Evolutionary conservation across 1,140 invertebrate genomes (phyloP).

Genomic region (Megathymus violae): DNA sequence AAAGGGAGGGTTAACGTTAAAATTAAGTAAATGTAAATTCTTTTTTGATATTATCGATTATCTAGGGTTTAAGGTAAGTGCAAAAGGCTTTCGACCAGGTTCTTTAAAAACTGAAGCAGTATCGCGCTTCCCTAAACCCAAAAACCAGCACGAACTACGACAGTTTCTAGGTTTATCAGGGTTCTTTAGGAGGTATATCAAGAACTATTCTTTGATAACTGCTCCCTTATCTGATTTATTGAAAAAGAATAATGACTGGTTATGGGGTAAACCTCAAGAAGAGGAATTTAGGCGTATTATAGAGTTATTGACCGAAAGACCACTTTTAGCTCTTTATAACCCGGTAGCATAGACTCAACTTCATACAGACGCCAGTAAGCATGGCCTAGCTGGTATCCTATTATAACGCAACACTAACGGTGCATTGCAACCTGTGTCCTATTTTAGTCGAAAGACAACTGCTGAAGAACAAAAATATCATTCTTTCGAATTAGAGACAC

Average conservation of each 20-base stretch:
- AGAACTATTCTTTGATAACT: background rate
- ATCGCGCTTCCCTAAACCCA: background rate
- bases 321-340: conserved; percentile 13
- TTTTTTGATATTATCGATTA: conserved; percentile 1
- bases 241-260: conserved; percentile 1
- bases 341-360: background rate
- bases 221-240: background rate
- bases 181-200: conserved; percentile 12
- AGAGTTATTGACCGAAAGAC: background rate
- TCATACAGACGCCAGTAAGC: conserved; percentile 20
- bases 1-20: background rate
- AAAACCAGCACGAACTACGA: background rate
- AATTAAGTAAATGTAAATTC: background rate
- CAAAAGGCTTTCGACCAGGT: background rate
- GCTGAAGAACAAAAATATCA: conserved; percentile 24
- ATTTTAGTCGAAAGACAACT: conserved; percentile 34
- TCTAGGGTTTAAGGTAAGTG: conserved; percentile 2
- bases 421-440: conserved; percentile 14
- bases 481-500: conserved; percentile 32
- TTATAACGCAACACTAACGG: conserved; percentile 1
- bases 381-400: conserved; percentile 12
- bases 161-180: conserved; percentile 10
- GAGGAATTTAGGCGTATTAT: background rate
- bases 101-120: conserved; percentile 2
- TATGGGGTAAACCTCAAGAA: background rate